phyloP scores from a whole-genome alignment of 2,888 invertebrate genomes.

The Drosophila mayaguana region DNA sequence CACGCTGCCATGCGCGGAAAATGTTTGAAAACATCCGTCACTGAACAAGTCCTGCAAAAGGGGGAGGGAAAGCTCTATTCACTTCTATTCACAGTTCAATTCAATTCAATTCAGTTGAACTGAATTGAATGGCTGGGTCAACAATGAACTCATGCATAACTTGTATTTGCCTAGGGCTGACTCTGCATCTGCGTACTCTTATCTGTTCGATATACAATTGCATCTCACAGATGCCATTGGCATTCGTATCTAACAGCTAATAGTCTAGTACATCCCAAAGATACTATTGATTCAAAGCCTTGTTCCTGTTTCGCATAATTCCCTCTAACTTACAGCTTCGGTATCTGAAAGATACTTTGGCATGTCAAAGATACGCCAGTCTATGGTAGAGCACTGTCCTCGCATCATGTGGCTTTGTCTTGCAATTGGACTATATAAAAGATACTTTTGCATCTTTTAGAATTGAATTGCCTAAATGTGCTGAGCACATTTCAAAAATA shows the following conservation, averaged over 20 bases:
- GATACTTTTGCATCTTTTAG: not conserved
- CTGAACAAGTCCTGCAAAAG: not conserved
- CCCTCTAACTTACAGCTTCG: not conserved
- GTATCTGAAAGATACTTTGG: not conserved
- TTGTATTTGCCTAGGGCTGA: not conserved
- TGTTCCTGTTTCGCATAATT: not conserved
- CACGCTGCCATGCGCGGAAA: conserved; percentile 29
- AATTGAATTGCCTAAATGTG: too few species aligned
- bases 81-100: not conserved
- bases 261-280: not conserved
- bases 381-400: not conserved
- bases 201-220: conserved; percentile 1
- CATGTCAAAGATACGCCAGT: not conserved
- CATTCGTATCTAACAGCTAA: not conserved
- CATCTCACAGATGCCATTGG: not conserved
- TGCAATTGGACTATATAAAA: not conserved
- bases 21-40: not conserved
- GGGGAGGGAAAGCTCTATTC: not conserved
- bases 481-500: too few species aligned
- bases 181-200: too few species aligned
- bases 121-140: conserved; percentile 1
- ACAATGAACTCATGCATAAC: not conserved
- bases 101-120: not conserved
- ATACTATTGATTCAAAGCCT: too few species aligned
- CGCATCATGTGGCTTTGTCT: not conserved